Evolutionary conservation across 2,113 vertebrate species (phyloP).

Genomic region (Phylloscopus trochilus): DNA sequence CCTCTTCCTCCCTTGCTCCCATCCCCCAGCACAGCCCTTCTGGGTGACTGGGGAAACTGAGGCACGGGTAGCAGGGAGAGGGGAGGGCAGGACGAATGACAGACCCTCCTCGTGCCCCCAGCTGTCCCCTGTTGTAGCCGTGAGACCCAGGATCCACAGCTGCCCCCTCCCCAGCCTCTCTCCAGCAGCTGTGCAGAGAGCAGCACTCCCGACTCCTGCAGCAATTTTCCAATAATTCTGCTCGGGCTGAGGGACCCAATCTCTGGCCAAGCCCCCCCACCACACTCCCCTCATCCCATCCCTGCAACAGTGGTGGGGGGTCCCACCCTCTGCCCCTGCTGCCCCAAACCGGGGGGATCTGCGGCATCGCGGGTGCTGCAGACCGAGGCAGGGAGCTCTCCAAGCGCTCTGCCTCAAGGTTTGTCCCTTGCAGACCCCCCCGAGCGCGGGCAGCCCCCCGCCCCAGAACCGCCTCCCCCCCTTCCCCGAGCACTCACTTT

Average conservation of each 20-base stretch:
- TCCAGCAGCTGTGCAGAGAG: neutral
- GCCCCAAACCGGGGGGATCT: neutral
- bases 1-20: neutral
- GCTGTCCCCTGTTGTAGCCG: too few species aligned
- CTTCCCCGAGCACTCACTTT: neutral
- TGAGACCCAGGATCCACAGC: neutral
- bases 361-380: accelerated
- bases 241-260: neutral
- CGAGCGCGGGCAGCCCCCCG: too few species aligned
- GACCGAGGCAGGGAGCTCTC: neutral
- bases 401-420: too few species aligned
- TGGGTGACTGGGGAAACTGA: neutral
- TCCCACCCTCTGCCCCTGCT: neutral
- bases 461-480: neutral
- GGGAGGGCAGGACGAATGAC: neutral
- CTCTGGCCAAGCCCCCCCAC: neutral
- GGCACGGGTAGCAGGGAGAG: neutral
- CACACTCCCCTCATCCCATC: neutral
- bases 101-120: neutral
- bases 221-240: neutral
- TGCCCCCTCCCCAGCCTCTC: neutral
- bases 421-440: too few species aligned
- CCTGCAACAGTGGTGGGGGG: accelerated
- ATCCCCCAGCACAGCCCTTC: neutral
- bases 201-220: neutral